A percentile compares a stretch with the other conserved stretches of the same genome.
Conservation (phyloP, 2,113 vertebrate species). For the Tamias sibiricus region DNA sequence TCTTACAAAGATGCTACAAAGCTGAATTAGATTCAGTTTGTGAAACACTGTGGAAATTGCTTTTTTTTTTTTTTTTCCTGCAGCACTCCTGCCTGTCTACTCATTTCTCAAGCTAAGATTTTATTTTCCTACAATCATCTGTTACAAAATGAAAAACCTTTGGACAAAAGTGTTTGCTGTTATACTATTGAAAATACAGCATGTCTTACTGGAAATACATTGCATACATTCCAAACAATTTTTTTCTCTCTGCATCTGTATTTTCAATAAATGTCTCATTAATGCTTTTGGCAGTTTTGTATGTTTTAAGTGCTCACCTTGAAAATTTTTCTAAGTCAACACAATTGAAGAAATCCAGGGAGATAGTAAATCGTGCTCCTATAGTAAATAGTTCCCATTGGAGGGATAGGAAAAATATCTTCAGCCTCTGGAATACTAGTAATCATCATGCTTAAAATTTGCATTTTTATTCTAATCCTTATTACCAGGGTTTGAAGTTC, state of each 20-base stretch:
- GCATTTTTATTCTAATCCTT: background rate
- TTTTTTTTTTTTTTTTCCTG: background rate
- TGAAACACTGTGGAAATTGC: background rate
- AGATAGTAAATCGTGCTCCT: background rate
- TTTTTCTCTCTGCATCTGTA: background rate
- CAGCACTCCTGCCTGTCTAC: background rate
- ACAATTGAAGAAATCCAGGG: background rate
- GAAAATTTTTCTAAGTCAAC: background rate
- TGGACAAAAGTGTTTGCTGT: background rate
- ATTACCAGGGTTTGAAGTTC: conserved; percentile 1
- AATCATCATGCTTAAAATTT: background rate
- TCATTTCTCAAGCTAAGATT: background rate
- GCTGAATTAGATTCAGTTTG: background rate
- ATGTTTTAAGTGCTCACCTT: background rate
- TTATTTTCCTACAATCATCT: conserved; percentile 21
- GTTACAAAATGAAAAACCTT: background rate
- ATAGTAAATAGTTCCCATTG: background rate
- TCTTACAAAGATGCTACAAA: background rate
- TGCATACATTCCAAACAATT: background rate
- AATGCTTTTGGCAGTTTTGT: background rate
- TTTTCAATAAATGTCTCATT: background rate
- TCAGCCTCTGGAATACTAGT: no score
- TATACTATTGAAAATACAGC: background rate
- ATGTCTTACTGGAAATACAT: background rate
- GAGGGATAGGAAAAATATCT: background rate